Evolutionary conservation across 1,140 invertebrate species (phyloP).

Genomic region (Drosophila erecta): DNA sequence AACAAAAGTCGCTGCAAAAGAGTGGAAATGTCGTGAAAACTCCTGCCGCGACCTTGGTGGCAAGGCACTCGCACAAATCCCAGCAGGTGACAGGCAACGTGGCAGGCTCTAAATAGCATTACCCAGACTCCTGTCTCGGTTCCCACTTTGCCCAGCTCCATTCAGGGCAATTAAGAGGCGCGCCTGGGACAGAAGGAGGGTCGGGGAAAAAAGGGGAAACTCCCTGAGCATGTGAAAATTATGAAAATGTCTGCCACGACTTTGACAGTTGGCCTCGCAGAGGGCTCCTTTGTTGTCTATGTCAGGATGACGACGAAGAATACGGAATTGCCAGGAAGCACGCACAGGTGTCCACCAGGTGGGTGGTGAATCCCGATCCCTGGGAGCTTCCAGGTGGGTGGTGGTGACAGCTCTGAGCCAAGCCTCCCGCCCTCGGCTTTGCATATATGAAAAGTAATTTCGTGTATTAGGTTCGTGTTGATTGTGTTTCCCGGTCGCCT

Average conservation of each 20-base stretch:
- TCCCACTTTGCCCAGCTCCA: conserved; percentile 11
- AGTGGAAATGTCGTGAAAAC: conserved; percentile 32
- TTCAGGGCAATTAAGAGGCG: conserved; percentile 61
- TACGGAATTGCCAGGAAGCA: conserved; percentile 57
- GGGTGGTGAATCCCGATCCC: conserved; percentile 3
- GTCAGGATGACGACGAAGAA: conserved; percentile 15
- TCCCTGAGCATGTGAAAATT: conserved; percentile 71
- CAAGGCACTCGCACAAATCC: conserved; percentile 45
- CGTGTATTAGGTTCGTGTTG: conserved; percentile 52
- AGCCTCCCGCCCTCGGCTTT: conserved; percentile 20
- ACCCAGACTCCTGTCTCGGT: conserved; percentile 10
- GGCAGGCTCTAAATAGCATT: conserved; percentile 51
- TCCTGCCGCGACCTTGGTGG: conserved; percentile 31
- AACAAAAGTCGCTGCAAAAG: neutral
- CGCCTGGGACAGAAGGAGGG: conserved; percentile 27
- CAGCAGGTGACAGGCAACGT: conserved; percentile 56
- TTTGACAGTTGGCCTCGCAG: conserved; percentile 53
- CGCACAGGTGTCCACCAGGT: conserved; percentile 52
- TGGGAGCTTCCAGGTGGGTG: conserved; percentile 17
- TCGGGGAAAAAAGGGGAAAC: neutral
- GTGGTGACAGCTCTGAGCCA: conserved; percentile 39
- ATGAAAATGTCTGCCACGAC: conserved; percentile 71
- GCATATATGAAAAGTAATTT: conserved; percentile 67
- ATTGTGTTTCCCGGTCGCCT: conserved; percentile 28
- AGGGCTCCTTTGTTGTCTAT: conserved; percentile 76